Percentiles rank a stretch among this genome's conserved stretches.
These are phyloP conservation scores for Eupsittula cactorum DNA, from an alignment of 2,113 vertebrate species.

Conservation along the genomic window DNA sequence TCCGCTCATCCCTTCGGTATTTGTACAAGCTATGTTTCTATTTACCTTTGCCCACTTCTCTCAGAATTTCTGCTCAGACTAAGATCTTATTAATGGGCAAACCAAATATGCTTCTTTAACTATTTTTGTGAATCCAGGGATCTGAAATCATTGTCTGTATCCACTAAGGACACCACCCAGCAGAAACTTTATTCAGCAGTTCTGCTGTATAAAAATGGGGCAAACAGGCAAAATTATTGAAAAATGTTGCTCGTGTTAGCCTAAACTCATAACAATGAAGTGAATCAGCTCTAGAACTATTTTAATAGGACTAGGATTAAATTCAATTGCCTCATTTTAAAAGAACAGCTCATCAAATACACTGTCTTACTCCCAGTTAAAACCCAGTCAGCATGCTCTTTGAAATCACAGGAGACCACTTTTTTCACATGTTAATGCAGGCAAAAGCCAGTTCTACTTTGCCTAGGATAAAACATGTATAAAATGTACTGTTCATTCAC, in stretches of 20 bases:
- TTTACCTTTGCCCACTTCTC: background rate
- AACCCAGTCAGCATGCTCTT: background rate
- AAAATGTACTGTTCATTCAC: background rate
- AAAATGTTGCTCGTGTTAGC: background rate
- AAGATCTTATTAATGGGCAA: background rate
- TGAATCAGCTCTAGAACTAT: background rate
- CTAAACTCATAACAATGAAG: background rate
- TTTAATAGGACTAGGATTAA: background rate
- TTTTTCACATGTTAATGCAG: background rate
- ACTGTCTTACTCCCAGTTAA: background rate
- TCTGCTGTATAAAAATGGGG: background rate
- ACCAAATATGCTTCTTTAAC: background rate
- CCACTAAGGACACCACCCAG: background rate
- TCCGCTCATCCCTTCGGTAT: background rate
- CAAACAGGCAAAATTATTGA: background rate
- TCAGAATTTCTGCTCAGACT: background rate
- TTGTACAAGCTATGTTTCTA: background rate
- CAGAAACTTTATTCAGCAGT: slow-evolving; percentile 1
- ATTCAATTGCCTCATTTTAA: background rate
- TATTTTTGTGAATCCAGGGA: background rate
- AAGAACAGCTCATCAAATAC: background rate
- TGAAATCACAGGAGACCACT: background rate
- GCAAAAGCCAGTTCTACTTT: background rate
- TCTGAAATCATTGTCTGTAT: background rate
- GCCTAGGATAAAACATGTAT: background rate